A percentile compares a stretch with the other conserved stretches of the same genome.
These are phyloP conservation scores for Pachypeltis micranthus DNA, from an alignment of 1,140 invertebrate genomes.

Conservation along the genomic window DNA sequence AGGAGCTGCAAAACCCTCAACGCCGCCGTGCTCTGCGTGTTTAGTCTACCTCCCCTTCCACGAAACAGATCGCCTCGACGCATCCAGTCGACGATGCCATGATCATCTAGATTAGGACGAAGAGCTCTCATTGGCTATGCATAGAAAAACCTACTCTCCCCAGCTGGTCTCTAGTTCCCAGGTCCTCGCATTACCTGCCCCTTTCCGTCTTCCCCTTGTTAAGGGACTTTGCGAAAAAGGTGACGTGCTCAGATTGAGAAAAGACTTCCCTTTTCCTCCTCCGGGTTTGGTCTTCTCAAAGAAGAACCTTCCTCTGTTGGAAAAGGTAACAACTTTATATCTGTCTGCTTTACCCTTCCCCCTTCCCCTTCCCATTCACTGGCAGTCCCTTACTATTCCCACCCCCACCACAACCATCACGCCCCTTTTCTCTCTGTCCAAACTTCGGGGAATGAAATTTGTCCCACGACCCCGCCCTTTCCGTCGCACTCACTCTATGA, in stretches of 20 bases:
- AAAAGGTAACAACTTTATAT: background rate
- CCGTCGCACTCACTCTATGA: no score
- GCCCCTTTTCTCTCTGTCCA: no score
- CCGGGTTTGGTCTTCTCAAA: background rate
- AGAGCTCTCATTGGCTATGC: background rate
- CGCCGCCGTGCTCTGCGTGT: no score
- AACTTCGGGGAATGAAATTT: no score
- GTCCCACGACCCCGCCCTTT: no score
- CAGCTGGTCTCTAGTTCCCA: background rate
- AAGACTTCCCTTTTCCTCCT: background rate
- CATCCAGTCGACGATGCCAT: background rate
- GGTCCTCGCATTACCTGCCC: background rate
- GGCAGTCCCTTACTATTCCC: background rate
- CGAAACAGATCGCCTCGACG: no score
- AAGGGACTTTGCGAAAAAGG: background rate
- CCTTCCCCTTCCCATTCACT: background rate
- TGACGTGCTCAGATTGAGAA: background rate
- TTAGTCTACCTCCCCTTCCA: no score
- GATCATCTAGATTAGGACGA: background rate
- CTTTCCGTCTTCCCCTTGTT: background rate
- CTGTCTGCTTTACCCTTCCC: background rate
- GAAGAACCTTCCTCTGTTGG: no score
- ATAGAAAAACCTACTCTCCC: background rate
- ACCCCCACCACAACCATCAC: background rate
- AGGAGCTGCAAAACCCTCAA: no score